Evolutionary conservation across 2,797 vertebrate species (phyloP).

Genomic region (Pogonophryne albipinna): DNA sequence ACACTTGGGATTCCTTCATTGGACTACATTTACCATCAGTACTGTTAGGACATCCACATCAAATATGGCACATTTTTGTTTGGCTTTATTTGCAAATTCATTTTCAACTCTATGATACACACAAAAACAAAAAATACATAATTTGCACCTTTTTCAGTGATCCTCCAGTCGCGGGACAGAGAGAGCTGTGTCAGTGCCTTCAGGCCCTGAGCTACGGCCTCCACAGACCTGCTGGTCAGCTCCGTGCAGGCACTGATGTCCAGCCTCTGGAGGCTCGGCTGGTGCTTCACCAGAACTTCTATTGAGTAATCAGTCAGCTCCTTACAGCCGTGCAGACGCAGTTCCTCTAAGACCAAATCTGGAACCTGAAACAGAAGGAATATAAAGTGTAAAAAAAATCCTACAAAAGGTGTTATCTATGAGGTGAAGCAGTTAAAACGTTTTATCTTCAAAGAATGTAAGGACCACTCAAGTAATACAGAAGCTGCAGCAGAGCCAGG

Average conservation of each 20-base stretch:
- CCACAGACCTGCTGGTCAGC: constrained; percentile 81
- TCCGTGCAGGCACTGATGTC: constrained; percentile 88
- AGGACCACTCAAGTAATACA: not conserved
- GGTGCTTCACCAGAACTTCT: constrained; percentile 82
- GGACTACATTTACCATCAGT: no score
- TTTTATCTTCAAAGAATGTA: not conserved
- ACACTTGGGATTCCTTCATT: no score
- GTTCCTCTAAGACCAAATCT: constrained; percentile 81
- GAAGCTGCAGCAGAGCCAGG: not conserved
- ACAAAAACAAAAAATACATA: not conserved
- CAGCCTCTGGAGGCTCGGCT: constrained; percentile 81
- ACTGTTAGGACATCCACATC: no score
- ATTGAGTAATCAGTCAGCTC: constrained; percentile 88
- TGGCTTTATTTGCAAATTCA: not conserved
- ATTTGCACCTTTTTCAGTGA: constrained; percentile 82
- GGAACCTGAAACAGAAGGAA: constrained; percentile 64
- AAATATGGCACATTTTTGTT: not conserved
- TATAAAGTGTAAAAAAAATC: not conserved
- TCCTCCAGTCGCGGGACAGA: constrained; percentile 81
- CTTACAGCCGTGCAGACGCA: constrained; percentile 85
- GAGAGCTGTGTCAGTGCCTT: constrained; percentile 76
- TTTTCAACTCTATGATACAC: not conserved
- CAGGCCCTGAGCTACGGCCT: constrained; percentile 77
- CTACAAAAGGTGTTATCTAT: not conserved
- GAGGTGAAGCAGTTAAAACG: not conserved